Evolutionary conservation across 2,797 vertebrate species (phyloP), one percentile per base, ranked within the genome.

Genomic region (Emys orbicularis): DNA sequence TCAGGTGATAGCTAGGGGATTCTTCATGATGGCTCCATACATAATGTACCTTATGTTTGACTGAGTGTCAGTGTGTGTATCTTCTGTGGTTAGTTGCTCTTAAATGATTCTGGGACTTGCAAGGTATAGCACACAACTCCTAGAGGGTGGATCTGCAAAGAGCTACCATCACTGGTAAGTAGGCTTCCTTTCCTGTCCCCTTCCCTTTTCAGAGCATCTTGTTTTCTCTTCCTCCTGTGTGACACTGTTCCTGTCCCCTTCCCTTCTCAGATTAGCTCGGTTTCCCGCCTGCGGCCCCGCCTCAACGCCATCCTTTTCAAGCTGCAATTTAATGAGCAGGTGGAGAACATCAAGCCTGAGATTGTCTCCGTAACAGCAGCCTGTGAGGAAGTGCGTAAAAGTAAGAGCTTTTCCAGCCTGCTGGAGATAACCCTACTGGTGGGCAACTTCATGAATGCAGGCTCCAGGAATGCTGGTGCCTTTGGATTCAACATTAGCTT

Each of bases 391-490:
- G 91, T 99, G 72, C 98, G 92, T 4, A 98, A 99, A 95, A 99
- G 99, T 44, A 37, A 98, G 89, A 98, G 52, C 94, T 99, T 99
- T 95, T 52, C 98, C 82, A 98, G 94, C 92, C 97, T 99, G 50
- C 97, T 99, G 65, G 93, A 99, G 98, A 97, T 99, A 74, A 99
- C 98, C 72, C 98, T 99, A 56, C 97, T 99, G 5, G 95, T 99
- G 1, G 99, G 99, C 53, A 99, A 99, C 97, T 99, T 97, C 88
- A 99, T 99, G 99, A 99, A 99, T 53, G 90, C 99, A 8, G 99
- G 99, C 84, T 99, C 99, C 15, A 98, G 99, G 89, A 99, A 99
- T 59, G 99, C 98, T 79, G 98, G 98, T 6, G 98, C 99, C 41
- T 99, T 98, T 8, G 99, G 99, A 52, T 99, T 99, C 97, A 98